phyloP scores from a whole-genome alignment of 2,113 vertebrate genomes.

The Oreocharis arfaki region DNA sequence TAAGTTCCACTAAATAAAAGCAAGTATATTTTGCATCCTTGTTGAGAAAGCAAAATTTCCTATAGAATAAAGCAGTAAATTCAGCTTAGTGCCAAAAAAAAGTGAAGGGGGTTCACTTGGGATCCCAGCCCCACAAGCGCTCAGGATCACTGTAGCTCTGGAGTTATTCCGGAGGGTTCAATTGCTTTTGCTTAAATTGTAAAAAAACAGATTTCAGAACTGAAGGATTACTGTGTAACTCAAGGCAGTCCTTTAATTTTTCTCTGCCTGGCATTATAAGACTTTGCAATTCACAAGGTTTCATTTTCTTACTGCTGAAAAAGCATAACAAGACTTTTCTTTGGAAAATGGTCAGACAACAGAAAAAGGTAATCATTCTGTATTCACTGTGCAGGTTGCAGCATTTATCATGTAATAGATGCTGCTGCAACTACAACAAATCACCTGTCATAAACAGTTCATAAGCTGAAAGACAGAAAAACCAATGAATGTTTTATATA shows the following conservation, averaged over 20 bases:
- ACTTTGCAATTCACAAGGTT: neutral
- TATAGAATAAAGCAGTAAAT: neutral
- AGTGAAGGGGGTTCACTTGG: neutral
- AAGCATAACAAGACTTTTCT: neutral
- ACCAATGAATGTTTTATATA: neutral
- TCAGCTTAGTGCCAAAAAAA: neutral
- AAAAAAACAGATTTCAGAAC: neutral
- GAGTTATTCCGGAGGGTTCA: neutral
- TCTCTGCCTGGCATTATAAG: neutral
- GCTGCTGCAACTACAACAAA: neutral
- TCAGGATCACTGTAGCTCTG: neutral
- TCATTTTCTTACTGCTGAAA: neutral
- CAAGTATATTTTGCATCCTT: fast-evolving
- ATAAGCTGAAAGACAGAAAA: neutral
- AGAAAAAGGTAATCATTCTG: neutral
- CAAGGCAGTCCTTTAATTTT: neutral
- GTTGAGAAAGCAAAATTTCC: neutral
- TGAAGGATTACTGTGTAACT: neutral
- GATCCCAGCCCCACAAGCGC: neutral
- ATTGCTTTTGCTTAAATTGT: neutral
- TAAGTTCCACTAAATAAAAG: neutral
- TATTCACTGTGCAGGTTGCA: neutral
- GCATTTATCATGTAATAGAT: neutral
- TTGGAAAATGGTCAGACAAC: neutral
- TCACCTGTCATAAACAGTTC: neutral